phyloP scores from a whole-genome alignment of 2,113 vertebrate genomes.

The Bos indicus region DNA sequence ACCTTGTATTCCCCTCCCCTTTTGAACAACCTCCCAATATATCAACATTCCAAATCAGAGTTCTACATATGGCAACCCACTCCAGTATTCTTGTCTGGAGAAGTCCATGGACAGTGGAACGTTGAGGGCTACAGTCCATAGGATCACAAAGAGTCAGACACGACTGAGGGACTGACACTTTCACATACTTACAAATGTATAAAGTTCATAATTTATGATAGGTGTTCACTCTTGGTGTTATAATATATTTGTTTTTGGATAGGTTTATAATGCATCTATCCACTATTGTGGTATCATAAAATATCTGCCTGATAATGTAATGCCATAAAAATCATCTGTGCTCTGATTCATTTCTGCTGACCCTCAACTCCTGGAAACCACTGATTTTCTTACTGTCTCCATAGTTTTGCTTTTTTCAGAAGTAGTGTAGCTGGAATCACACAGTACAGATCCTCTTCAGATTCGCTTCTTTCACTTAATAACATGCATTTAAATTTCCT shows the following conservation, averaged over 20 bases:
- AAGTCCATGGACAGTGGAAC: not conserved
- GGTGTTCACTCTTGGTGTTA: not conserved
- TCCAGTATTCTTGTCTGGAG: not conserved
- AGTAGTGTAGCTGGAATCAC: not conserved
- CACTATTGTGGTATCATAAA: not conserved
- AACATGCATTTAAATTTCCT: not conserved
- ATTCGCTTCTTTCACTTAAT: not conserved
- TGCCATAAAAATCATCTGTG: not conserved
- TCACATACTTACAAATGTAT: not conserved
- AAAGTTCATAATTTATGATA: not conserved
- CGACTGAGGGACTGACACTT: not conserved
- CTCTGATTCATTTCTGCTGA: not conserved
- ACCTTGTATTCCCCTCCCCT: rapidly evolving
- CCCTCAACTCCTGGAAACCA: too few species aligned
- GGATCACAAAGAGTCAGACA: not conserved
- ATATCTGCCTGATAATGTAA: not conserved
- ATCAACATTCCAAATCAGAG: too few species aligned
- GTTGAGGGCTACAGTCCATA: not conserved
- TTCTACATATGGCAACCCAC: not conserved
- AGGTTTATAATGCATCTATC: not conserved
- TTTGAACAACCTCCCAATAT: not conserved
- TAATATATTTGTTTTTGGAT: not conserved
- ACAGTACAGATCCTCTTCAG: not conserved
- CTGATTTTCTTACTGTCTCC: not conserved
- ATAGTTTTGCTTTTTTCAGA: not conserved